phyloP scores from a whole-genome alignment of 2,797 vertebrate genomes.

The Tauraco hartlaubi region DNA sequence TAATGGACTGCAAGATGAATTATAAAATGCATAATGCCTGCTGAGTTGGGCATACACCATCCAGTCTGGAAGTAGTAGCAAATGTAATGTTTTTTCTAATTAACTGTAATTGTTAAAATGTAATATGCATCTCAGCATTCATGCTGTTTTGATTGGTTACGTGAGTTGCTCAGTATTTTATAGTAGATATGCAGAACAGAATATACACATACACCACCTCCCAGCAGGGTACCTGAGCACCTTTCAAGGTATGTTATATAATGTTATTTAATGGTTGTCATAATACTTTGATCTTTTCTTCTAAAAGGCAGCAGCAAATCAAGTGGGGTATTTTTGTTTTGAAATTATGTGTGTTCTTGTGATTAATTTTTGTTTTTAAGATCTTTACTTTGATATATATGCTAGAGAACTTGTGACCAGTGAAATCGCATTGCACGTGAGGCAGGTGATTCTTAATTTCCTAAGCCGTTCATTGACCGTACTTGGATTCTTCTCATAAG shows the following conservation, averaged over 20 bases:
- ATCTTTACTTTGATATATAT: neutral
- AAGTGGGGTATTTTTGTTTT: neutral
- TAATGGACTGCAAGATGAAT: neutral
- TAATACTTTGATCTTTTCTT: neutral
- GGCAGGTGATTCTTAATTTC: neutral
- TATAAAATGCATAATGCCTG: neutral
- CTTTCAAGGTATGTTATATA: neutral
- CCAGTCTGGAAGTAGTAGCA: neutral
- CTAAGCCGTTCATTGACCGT: neutral
- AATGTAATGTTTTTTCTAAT: neutral
- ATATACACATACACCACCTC: rapidly evolving
- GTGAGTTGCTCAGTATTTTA: neutral
- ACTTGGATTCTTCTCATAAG: neutral
- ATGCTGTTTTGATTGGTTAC: neutral
- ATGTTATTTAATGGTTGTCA: neutral
- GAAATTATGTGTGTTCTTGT: neutral
- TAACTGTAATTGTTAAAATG: neutral
- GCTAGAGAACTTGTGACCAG: neutral
- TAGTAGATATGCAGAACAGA: neutral
- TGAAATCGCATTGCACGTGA: neutral
- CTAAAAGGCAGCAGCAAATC: neutral
- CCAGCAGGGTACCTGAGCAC: neutral
- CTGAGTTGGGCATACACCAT: neutral
- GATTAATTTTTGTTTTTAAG: neutral
- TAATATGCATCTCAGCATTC: neutral